These are phyloP conservation scores for Apamea monoglypha DNA, from an alignment of 2,888 invertebrate species.

Conservation along the genomic window DNA sequence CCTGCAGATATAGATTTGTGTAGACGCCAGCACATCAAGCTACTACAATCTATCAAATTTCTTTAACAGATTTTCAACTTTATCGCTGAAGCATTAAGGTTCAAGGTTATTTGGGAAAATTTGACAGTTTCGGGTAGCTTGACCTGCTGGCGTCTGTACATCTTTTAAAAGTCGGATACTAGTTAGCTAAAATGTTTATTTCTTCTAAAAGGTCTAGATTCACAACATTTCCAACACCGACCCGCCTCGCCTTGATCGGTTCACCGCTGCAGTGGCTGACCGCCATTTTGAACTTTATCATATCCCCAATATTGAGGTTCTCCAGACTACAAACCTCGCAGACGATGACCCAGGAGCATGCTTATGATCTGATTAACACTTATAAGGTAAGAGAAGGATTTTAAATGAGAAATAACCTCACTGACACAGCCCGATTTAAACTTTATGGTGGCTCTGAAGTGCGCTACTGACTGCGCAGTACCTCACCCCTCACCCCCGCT, in stretches of 20 bases:
- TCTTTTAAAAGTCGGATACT: not conserved
- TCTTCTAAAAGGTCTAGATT: constrained; percentile 70
- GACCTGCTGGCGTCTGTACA: too few relatives aligned
- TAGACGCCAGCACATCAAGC: too few relatives aligned
- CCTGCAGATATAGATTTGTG: too few relatives aligned
- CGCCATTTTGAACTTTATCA: constrained; percentile 76
- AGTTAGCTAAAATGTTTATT: not conserved
- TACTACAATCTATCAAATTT: too few relatives aligned
- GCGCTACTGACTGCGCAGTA: not conserved
- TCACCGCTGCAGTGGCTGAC: constrained; percentile 85
- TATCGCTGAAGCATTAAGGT: too few relatives aligned
- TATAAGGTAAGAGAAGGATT: constrained; percentile 76
- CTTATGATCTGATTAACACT: constrained; percentile 80
- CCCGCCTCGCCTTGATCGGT: constrained; percentile 74
- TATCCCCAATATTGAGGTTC: constrained; percentile 78
- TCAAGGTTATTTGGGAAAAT: too few relatives aligned
- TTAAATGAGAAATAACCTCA: not conserved
- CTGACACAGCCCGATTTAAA: not conserved
- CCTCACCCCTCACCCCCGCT: not conserved
- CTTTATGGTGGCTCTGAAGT: not conserved
- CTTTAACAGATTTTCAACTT: too few relatives aligned
- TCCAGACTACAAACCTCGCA: constrained; percentile 79
- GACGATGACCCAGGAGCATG: constrained; percentile 75
- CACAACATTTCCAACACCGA: constrained; percentile 79
- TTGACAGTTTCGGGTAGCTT: too few relatives aligned